A percentile compares a stretch with the other conserved stretches of the same genome.
phyloP scores from a whole-genome alignment of 1,140 invertebrate genomes.

The Amphibalanus amphitrite region DNA sequence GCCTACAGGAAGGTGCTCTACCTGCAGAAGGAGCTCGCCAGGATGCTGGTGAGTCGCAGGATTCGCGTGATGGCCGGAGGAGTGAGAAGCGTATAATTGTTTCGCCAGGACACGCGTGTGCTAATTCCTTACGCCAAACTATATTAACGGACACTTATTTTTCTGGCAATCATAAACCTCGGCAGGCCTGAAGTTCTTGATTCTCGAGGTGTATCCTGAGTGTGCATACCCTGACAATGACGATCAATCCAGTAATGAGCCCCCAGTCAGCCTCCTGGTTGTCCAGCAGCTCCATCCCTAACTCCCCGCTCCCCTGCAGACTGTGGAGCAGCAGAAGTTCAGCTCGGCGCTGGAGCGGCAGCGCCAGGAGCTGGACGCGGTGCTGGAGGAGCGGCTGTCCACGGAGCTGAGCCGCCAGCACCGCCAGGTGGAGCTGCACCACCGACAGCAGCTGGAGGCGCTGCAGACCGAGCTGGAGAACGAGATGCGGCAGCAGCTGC shows the following conservation, averaged over 20 bases:
- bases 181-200: too few relatives aligned
- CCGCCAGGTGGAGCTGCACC: conserved; percentile 7
- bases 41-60: conserved; percentile 33
- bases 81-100: too few relatives aligned
- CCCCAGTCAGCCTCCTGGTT: too few relatives aligned
- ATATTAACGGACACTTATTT: too few relatives aligned
- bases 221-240: too few relatives aligned
- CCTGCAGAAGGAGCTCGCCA: conserved; percentile 50
- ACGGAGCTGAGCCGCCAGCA: conserved; percentile 31
- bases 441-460: conserved; percentile 33
- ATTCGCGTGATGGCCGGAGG: too few relatives aligned
- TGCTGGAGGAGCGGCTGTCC: conserved; percentile 33
- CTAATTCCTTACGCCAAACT: too few relatives aligned
- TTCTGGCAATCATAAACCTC: too few relatives aligned
- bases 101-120: too few relatives aligned
- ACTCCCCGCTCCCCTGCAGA: conserved; percentile 37
- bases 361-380: conserved; percentile 25
- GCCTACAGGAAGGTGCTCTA: conserved; percentile 38
- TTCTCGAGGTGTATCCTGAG: too few relatives aligned
- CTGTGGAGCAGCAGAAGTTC: conserved; percentile 39
- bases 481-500: conserved; percentile 55
- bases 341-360: conserved; percentile 40
- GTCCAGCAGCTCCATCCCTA: too few relatives aligned
- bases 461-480: conserved; percentile 46
- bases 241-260: too few relatives aligned